phyloP scores from a whole-genome alignment of 2,888 invertebrate species.

The Ganaspis brasiliensis region DNA sequence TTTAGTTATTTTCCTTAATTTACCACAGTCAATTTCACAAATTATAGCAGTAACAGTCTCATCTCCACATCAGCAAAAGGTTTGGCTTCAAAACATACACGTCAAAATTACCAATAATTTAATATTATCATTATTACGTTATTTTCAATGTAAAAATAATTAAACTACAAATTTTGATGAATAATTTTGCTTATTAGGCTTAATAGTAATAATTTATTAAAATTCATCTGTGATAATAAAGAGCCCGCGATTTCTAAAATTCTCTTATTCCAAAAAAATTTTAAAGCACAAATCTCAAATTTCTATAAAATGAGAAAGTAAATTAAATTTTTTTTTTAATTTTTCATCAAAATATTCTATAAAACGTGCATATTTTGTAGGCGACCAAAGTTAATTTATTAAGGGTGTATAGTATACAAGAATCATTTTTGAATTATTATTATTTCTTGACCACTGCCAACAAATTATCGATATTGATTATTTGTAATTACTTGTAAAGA shows the following conservation, averaged over 20 bases:
- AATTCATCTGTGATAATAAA: no score
- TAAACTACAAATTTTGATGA: neutral
- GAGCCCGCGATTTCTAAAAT: no score
- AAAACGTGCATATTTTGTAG: constrained; percentile 53
- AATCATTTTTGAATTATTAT: constrained; percentile 10
- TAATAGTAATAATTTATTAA: no score
- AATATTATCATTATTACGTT: no score
- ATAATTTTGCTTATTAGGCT: no score
- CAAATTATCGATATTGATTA: neutral
- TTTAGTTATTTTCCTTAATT: constrained; percentile 28
- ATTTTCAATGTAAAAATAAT: neutral
- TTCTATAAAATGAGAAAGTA: no score
- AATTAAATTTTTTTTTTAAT: no score
- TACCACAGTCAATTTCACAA: constrained; percentile 45
- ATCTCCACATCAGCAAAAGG: constrained; percentile 1
- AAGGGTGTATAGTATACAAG: constrained; percentile 45
- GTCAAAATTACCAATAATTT: neutral
- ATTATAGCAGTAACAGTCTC: constrained; percentile 32
- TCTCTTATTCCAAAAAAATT: no score
- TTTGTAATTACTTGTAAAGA: no score
- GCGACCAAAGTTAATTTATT: constrained; percentile 64
- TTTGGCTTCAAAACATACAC: neutral
- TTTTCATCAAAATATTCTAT: no score
- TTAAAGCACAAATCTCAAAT: no score
- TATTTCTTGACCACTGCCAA: neutral